Evolutionary conservation across 2,113 vertebrate genomes (phyloP), one percentile per base, ranked within the genome.

Genomic region (Paratilapia polleni): DNA sequence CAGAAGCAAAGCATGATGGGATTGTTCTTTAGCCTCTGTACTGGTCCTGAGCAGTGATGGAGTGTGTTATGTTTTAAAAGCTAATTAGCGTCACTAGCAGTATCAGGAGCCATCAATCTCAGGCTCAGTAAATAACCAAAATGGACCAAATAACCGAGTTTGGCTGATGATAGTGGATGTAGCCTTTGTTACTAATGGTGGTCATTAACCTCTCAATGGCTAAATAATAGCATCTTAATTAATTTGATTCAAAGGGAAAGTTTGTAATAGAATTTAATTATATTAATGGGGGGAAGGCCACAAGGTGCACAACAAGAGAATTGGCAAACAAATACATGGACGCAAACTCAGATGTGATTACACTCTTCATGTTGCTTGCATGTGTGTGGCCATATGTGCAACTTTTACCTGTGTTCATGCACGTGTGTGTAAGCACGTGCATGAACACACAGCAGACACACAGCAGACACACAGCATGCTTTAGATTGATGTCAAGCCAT

Each of bases 71-170:
- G 97, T 97, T 99, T 98, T 97, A 97, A 97, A 97, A 98, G 97
- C 97, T 97, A 97, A 98, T 99, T 98, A 98, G 96, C 96, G 97
- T 98, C 97, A 96, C 91, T 89, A 90, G 96, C 94, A 94, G 96
- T 97, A 97, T 97, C 95, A 96, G 96, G 94, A 94, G 96, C 97
- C 97, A 98, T 99, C 98, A 97, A 97, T 99, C 98, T 97, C 95
- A 88, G 81, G 93, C 95, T 95, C 97, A 96, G 97, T 98, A 98
- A 99, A 98, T 97, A 98, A 98, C 96, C 97, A 97, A 96, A 97
- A 98, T 97, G 97, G 97, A 97, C 96, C 96, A 97, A 98, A 98
- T 99, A 98, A 99, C 97, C 96, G 96, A 95, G 97, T 99, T 99
- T 97, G 96, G 97, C 96, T 97, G 97, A 98, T 97, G 97, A 97